Evolutionary conservation across 53 echinoderm and acorn worm genomes (phyloP), one percentile per base, ranked within the genome.

Genomic region (Holothuria leucospilota): DNA sequence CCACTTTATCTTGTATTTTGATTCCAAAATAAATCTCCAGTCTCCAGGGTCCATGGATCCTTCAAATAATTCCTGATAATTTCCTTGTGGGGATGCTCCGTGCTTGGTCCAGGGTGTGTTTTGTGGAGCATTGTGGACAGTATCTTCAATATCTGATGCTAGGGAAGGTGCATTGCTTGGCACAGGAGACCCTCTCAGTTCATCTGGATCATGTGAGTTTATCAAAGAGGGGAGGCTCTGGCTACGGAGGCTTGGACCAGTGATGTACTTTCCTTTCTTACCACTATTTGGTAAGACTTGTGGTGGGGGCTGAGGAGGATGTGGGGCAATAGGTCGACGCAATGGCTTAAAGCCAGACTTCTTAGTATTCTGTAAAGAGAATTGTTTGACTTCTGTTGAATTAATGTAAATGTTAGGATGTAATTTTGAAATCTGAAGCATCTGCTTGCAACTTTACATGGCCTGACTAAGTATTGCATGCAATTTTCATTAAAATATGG

Each of bases 141-240:
- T 91, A 39, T 91, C 86, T 23, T 66, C 86, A 59, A 90, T 71
- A 39, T 94, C 97, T 5, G 96, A 97, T 7, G 89, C 90, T 15
- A 97, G 75, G 9, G 94, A 95, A 28, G 93, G 94, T 23, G 89
- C 94, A 86, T 93, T 88, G 26, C 96, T 96, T 49, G 96, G 96
- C 14, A 94, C 67, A 16, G 96, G 94, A 51, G 94, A 87, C 21
- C 12, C 82, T 29, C 86, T 78, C 18, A 72, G 46, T 10, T 86
- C 82, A 52, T 86, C 74, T 34, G 69, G 82, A 41, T 91, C 91
- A 38, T 69, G 82, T 40, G 81, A 64, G 63, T 78, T 77, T 13
- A 80, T 41, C 59, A 85, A 82, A 20, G 86, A 92, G 46, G 85
- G 85, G 16, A 85, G 78, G 25, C 81, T 87, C 25, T 80, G 87